Percentiles rank a stretch among this genome's conserved stretches.
phyloP scores from a whole-genome alignment of 2,113 vertebrate species.

The Brachyhypopomus gauderio region DNA sequence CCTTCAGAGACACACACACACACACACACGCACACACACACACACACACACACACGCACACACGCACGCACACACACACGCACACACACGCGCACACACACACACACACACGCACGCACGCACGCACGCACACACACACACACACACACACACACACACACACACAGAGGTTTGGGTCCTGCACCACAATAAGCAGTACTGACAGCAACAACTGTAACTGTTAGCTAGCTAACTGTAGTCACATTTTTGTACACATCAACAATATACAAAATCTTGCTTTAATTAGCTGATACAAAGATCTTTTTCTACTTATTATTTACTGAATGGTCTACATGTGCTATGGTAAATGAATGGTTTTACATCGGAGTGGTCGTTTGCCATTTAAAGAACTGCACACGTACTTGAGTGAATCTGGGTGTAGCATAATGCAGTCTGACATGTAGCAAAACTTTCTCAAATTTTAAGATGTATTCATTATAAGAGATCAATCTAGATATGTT shows the following conservation, averaged over 20 bases:
- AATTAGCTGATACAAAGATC: neutral
- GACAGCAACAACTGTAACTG: neutral
- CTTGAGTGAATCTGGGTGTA: neutral
- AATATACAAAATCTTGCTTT: constrained; percentile 4
- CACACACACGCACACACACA: no score
- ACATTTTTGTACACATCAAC: neutral
- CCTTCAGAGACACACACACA: no score
- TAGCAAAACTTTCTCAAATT: neutral
- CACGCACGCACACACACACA: no score
- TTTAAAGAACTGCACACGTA: neutral
- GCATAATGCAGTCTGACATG: neutral
- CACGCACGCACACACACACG: no score
- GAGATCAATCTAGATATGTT: neutral
- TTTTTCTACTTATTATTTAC: neutral
- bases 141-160: no score
- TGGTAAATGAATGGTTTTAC: neutral
- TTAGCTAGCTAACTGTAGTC: neutral
- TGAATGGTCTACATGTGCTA: neutral
- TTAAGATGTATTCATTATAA: constrained; percentile 6
- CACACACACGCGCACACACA: no score
- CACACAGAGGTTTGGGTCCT: constrained; percentile 23
- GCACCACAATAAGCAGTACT: constrained; percentile 1
- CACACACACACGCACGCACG: no score
- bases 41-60: no score
- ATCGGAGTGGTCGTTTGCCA: neutral